Conservation (phyloP, 2,113 vertebrate species). For the Anser cygnoides region DNA sequence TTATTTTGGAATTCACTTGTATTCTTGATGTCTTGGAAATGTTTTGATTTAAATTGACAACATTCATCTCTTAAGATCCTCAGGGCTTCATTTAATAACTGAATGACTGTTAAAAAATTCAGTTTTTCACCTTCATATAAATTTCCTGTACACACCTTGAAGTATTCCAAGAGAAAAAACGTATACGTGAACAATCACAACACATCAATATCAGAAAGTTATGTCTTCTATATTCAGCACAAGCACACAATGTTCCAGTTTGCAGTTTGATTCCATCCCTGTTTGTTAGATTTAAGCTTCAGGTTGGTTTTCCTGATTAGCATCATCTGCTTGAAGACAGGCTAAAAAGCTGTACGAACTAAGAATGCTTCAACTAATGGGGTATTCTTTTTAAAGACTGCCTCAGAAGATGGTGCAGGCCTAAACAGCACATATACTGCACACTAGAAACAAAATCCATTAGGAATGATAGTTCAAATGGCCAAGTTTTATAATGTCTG, state of each 20-base stretch:
- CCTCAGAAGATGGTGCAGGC: neutral
- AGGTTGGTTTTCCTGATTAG: neutral
- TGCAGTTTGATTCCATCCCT: neutral
- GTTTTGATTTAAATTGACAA: neutral
- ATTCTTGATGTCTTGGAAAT: slow-evolving; percentile 63
- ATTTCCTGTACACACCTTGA: slow-evolving; percentile 78
- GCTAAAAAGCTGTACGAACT: neutral
- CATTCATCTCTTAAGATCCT: slow-evolving; percentile 75
- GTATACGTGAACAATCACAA: neutral
- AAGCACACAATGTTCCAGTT: neutral
- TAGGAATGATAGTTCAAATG: neutral
- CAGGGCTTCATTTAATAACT: slow-evolving; percentile 84
- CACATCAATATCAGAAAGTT: neutral
- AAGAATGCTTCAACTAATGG: neutral
- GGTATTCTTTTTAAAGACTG: neutral
- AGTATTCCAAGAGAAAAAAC: neutral
- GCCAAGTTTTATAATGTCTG: neutral
- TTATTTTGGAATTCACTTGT: slow-evolving; percentile 48
- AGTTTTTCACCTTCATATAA: slow-evolving; percentile 84
- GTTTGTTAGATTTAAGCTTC: neutral
- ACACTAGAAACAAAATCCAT: neutral
- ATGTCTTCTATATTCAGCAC: neutral
- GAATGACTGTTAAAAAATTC: slow-evolving; percentile 82
- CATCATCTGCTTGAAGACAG: neutral
- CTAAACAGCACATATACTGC: neutral